Percentiles rank a stretch among this genome's conserved stretches.
phyloP scores from a whole-genome alignment of 2,113 vertebrate genomes.

The Melanerpes formicivorus region DNA sequence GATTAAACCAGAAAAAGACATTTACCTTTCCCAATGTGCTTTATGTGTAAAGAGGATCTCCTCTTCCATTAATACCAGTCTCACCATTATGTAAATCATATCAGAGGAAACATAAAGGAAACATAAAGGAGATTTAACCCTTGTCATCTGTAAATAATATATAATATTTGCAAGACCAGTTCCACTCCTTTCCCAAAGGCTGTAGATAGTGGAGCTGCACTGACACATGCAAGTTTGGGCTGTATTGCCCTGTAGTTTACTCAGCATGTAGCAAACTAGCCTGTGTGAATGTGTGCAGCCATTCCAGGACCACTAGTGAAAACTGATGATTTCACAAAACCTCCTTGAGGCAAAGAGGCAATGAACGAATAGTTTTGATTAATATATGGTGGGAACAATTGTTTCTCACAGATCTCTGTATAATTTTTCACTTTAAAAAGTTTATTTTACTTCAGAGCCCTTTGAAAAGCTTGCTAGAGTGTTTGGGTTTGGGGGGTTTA shows the following conservation, averaged over 20 bases:
- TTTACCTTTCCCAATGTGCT: not conserved
- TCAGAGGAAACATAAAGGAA: not conserved
- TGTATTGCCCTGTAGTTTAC: fast-evolving
- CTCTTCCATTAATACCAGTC: not conserved
- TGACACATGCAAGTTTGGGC: not conserved
- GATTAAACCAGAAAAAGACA: not conserved
- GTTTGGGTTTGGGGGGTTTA: too few species aligned
- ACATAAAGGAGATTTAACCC: not conserved
- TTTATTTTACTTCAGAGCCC: not conserved
- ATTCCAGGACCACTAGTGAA: not conserved
- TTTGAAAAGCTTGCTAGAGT: not conserved
- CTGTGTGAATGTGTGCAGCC: not conserved
- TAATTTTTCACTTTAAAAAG: not conserved
- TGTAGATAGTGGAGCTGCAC: not conserved
- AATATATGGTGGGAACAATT: not conserved
- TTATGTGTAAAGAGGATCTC: not conserved
- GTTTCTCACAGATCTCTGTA: not conserved
- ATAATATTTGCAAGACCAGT: not conserved
- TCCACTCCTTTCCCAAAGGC: not conserved
- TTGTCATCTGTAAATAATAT: not conserved
- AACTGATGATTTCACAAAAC: not conserved
- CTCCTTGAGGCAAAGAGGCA: not conserved
- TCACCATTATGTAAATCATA: not conserved
- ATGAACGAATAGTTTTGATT: not conserved
- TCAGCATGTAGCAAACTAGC: not conserved